A percentile compares a stretch with the other conserved stretches of the same genome.
These are phyloP conservation scores for Meta bourneti DNA, from an alignment of 2,888 invertebrate species.

Conservation along the genomic window DNA sequence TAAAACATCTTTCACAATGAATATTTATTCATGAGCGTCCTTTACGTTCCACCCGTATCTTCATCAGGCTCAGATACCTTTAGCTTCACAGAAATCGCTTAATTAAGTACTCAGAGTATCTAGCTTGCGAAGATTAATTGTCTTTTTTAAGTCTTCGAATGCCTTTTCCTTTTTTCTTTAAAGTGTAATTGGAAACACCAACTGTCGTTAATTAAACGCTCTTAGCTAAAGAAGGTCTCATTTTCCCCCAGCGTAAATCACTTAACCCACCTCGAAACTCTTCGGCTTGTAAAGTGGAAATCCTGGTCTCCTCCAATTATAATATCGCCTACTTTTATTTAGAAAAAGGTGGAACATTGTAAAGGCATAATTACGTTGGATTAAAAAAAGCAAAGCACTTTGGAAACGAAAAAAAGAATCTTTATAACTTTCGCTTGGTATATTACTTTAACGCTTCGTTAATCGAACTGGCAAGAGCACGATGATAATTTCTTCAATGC, in stretches of 20 bases:
- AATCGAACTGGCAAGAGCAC: no score
- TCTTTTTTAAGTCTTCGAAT: background rate
- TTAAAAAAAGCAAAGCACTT: no score
- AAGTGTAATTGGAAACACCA: constrained; percentile 8
- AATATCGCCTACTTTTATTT: background rate
- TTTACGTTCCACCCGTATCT: no score
- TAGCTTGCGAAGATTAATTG: background rate
- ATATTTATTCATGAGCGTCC: no score
- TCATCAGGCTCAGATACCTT: background rate
- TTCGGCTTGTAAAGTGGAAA: no score
- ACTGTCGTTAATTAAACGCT: constrained; percentile 22
- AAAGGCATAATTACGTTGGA: no score
- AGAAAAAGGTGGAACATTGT: no score
- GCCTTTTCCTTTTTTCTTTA: background rate
- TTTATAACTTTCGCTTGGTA: no score
- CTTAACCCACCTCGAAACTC: background rate
- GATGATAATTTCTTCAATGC: no score
- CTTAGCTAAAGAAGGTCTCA: background rate
- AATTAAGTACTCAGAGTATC: background rate
- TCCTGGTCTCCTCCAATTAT: background rate
- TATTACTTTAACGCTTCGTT: no score
- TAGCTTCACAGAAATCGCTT: constrained; percentile 6
- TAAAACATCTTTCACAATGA: no score
- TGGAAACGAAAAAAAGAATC: no score
- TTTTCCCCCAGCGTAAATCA: background rate